These are phyloP conservation scores for Phaonia tiefii DNA, from an alignment of 2,888 invertebrate species.

Conservation along the genomic window DNA sequence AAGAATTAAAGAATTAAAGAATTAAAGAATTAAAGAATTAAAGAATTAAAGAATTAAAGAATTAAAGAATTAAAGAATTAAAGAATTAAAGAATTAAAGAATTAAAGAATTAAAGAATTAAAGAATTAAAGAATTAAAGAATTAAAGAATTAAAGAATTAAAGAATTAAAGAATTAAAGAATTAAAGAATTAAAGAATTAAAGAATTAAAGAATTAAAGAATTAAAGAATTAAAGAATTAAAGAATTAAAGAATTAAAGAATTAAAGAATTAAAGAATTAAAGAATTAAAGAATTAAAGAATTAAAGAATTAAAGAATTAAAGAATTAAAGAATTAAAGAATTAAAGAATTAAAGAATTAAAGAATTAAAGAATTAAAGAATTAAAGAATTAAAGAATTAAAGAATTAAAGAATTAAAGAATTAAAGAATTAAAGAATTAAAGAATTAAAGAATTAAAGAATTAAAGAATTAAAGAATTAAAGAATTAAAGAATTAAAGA, in stretches of 20 bases:
- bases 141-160: neutral
- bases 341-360: neutral
- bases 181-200: neutral
- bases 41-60: conserved; percentile 5
- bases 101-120: conserved; percentile 1
- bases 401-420: neutral
- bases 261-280: neutral
- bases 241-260: neutral
- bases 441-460: conserved; percentile 13
- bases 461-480: conserved; percentile 13
- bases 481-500: conserved; percentile 10
- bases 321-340: neutral
- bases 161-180: neutral
- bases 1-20: conserved; percentile 5
- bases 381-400: neutral
- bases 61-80: conserved; percentile 8
- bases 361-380: neutral
- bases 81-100: conserved; percentile 5
- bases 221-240: neutral
- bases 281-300: neutral
- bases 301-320: neutral
- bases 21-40: conserved; percentile 8
- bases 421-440: neutral
- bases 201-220: neutral
- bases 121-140: neutral